Conservation (phyloP, 92 coral and sea anemone species). For the Zoanthus gigantus region DNA sequence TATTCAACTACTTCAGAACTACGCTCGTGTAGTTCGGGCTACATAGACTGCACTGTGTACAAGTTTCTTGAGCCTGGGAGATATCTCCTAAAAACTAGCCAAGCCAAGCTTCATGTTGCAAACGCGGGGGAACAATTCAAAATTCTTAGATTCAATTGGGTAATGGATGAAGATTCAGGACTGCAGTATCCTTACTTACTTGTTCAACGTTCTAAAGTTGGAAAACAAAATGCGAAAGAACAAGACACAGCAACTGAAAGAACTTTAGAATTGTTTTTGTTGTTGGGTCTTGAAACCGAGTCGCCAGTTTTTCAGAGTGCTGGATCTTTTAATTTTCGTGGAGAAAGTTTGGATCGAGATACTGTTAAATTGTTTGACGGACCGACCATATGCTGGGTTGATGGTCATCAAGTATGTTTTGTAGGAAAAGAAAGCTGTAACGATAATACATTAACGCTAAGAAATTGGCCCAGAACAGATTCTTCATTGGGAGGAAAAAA, state of each 20-base stretch:
- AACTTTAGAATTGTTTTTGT: background rate
- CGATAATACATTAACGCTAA: background rate
- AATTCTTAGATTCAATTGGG: slow-evolving; percentile 51
- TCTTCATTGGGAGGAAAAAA: background rate
- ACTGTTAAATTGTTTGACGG: slow-evolving; percentile 56
- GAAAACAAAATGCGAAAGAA: background rate
- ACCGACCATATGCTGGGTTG: slow-evolving; percentile 63
- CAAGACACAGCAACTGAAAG: background rate
- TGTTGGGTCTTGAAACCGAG: background rate
- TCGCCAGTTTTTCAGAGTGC: background rate
- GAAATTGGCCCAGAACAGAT: background rate
- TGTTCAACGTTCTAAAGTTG: slow-evolving; percentile 42
- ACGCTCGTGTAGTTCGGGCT: background rate
- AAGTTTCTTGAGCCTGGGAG: slow-evolving; percentile 4
- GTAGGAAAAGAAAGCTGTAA: slow-evolving; percentile 11
- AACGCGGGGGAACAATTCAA: slow-evolving; percentile 18
- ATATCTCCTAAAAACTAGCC: slow-evolving; percentile 32
- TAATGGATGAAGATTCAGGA: slow-evolving; percentile 64
- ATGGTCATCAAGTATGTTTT: slow-evolving; percentile 4
- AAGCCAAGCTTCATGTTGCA: slow-evolving; percentile 32
- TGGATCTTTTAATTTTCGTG: slow-evolving; percentile 12
- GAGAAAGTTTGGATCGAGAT: background rate
- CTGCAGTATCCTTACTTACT: slow-evolving; percentile 69
- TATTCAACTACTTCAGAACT: background rate
- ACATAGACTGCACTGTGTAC: slow-evolving; percentile 11